phyloP scores from a whole-genome alignment of 2,888 invertebrate species.

The Galerucella nymphaeae region DNA sequence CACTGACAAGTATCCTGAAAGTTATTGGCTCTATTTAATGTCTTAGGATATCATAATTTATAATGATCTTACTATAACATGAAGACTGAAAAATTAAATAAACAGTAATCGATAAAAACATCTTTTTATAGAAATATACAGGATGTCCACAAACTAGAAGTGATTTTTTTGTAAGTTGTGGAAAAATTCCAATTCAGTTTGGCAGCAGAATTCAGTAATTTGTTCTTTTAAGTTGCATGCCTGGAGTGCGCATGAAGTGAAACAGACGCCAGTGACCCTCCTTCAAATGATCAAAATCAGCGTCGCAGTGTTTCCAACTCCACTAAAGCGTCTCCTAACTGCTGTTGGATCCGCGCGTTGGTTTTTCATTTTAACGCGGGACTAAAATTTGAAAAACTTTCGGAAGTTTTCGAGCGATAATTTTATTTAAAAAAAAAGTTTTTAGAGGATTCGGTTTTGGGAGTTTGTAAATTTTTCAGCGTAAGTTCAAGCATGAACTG shows the following conservation, averaged over 20 bases:
- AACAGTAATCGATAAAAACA: too few species aligned
- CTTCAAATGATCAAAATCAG: neutral
- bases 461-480: neutral
- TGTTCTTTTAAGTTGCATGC: conserved; percentile 14
- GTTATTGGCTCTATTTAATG: neutral
- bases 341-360: neutral
- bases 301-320: conserved; percentile 11
- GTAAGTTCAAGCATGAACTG: conserved; percentile 15
- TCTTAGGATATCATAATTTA: neutral
- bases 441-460: neutral
- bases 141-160: too few species aligned
- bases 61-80: too few species aligned
- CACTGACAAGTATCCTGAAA: neutral
- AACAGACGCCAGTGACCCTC: conserved; percentile 12
- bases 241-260: conserved; percentile 18
- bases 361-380: neutral
- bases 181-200: neutral
- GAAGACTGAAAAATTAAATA: too few species aligned
- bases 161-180: too few species aligned
- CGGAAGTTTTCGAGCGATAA: neutral
- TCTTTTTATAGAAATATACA: too few species aligned
- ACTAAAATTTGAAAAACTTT: neutral
- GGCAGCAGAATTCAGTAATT: conserved; percentile 1
- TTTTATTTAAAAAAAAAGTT: conserved; percentile 1
- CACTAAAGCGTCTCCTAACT: neutral